phyloP scores from a whole-genome alignment of 2,888 invertebrate species.

The Tortrix viridana region DNA sequence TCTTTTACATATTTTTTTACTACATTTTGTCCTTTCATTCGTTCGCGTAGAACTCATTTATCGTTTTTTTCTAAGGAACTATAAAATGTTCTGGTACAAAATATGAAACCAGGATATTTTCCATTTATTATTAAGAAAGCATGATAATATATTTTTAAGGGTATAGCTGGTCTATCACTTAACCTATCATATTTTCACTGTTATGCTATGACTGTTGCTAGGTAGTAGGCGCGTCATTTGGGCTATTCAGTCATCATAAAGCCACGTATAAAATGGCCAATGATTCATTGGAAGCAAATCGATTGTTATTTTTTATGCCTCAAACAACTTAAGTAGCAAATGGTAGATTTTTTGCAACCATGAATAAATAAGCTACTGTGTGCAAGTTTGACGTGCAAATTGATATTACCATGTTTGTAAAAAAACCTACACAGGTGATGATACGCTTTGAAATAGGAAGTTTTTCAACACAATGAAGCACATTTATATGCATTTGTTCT shows the following conservation, averaged over 20 bases:
- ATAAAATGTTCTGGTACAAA: no score
- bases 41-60: no score
- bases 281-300: conserved; percentile 52
- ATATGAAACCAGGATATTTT: no score
- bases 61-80: no score
- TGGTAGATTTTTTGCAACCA: conserved; percentile 8
- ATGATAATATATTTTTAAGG: no score
- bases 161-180: neutral
- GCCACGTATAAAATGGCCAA: conserved; percentile 47
- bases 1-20: no score
- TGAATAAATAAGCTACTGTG: conserved; percentile 16
- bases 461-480: no score
- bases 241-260: conserved; percentile 41
- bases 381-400: conserved; percentile 4
- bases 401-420: neutral
- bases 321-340: conserved; percentile 7
- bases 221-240: neutral
- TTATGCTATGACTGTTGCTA: conserved; percentile 38
- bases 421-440: neutral
- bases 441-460: no score
- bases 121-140: no score
- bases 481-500: no score
- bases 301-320: conserved; percentile 38
- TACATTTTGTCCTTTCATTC: no score
- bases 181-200: neutral